Evolutionary conservation across 2,113 vertebrate genomes (phyloP).

Genomic region (Antechinus stuartii): DNA sequence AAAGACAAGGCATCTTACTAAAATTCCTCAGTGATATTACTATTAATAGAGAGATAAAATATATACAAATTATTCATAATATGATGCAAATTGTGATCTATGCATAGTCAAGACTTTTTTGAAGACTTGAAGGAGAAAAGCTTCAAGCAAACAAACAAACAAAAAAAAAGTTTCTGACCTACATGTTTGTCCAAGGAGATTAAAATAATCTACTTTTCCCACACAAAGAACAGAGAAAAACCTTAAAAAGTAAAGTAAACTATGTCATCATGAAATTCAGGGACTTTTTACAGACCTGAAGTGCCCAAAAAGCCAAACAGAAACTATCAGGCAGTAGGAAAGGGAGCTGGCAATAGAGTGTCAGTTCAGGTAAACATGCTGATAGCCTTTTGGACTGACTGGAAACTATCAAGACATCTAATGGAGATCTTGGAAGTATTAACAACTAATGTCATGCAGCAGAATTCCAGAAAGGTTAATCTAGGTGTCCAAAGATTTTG

Average conservation of each 20-base stretch:
- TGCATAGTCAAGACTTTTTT: not conserved
- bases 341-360: not conserved
- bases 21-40: not conserved
- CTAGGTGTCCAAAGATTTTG: not conserved
- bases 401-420: not conserved
- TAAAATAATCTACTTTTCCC: not conserved
- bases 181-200: not conserved
- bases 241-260: not conserved
- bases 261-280: not conserved
- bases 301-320: not conserved
- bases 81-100: not conserved
- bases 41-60: not conserved
- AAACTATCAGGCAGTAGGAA: not conserved
- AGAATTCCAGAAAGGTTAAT: not conserved
- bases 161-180: not conserved
- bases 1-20: not conserved
- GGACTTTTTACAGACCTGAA: not conserved
- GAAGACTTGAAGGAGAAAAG: not conserved
- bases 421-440: not conserved
- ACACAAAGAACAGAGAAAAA: not conserved
- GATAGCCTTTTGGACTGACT: not conserved
- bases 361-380: not conserved
- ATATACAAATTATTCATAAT: not conserved
- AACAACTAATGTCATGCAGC: not conserved
- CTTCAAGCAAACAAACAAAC: not conserved